These are phyloP conservation scores for Yasuhikotakia modesta DNA, from an alignment of 2,797 vertebrate genomes.

Conservation along the genomic window DNA sequence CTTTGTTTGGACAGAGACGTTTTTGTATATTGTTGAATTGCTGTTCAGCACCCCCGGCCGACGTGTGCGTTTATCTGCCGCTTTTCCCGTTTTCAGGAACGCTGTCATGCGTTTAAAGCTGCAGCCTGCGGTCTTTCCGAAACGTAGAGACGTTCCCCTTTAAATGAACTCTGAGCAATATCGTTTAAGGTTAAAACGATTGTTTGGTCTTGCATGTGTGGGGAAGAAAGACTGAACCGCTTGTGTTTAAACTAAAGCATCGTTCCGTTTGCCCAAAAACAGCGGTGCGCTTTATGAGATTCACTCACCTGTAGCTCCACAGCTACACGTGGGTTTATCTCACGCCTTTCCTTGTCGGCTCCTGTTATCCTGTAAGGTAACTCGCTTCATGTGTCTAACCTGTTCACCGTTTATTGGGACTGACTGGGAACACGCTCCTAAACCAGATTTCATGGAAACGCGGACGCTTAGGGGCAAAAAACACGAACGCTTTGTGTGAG, in stretches of 20 bases:
- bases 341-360: neutral
- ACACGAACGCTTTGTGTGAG: slow-evolving; percentile 21
- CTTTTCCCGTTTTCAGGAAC: neutral
- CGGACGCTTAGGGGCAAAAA: neutral
- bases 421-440: neutral
- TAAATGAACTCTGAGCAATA: too few relatives aligned
- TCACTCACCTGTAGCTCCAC: neutral
- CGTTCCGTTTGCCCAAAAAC: neutral
- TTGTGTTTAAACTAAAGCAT: neutral
- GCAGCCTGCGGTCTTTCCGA: too few relatives aligned
- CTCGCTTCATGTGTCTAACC: slow-evolving; percentile 18
- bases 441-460: slow-evolving; percentile 33
- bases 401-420: slow-evolving; percentile 20
- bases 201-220: too few relatives aligned
- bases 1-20: slow-evolving; percentile 17
- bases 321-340: neutral
- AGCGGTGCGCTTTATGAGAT: neutral
- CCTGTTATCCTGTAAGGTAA: slow-evolving; percentile 16
- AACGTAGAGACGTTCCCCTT: too few relatives aligned
- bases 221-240: neutral
- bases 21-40: slow-evolving; percentile 14
- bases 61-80: neutral
- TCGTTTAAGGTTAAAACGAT: too few relatives aligned
- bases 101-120: too few relatives aligned
- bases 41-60: neutral